Evolutionary conservation across 2,113 vertebrate species (phyloP).

Genomic region (Pholis gunnellus): DNA sequence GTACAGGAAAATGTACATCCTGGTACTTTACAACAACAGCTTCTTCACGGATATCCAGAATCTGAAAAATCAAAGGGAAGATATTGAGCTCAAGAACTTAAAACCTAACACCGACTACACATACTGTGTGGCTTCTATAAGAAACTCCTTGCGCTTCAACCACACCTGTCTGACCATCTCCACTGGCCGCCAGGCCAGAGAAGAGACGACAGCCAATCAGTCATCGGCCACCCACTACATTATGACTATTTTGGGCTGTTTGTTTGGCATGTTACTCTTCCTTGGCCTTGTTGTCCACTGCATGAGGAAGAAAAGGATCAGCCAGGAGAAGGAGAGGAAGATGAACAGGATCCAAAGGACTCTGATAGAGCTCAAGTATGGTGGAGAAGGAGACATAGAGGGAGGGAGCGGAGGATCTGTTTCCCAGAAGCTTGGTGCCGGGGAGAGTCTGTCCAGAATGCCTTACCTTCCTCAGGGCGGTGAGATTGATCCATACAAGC

Average conservation of each 20-base stretch:
- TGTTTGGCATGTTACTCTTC: slow-evolving; percentile 95
- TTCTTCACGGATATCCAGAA: slow-evolving; percentile 91
- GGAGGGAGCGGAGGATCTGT: slow-evolving; percentile 84
- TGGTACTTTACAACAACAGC: slow-evolving; percentile 95
- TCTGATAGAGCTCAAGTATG: slow-evolving; percentile 94
- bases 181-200: slow-evolving; percentile 81
- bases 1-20: slow-evolving; percentile 95
- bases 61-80: slow-evolving; percentile 89
- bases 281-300: slow-evolving; percentile 93
- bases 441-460: slow-evolving; percentile 90
- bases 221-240: slow-evolving; percentile 98
- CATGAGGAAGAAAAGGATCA: slow-evolving; percentile 89
- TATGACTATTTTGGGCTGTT: slow-evolving; percentile 95
- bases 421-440: slow-evolving; percentile 86
- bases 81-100: slow-evolving; percentile 90
- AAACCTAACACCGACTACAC: slow-evolving; percentile 95
- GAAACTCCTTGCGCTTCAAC: slow-evolving; percentile 93
- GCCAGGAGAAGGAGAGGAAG: slow-evolving; percentile 88
- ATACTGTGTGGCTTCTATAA: slow-evolving; percentile 95
- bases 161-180: slow-evolving; percentile 96
- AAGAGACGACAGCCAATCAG: slow-evolving; percentile 77
- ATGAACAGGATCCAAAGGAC: slow-evolving; percentile 93
- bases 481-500: slow-evolving; percentile 91
- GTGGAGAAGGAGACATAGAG: slow-evolving; percentile 90
- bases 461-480: slow-evolving; percentile 89